These are phyloP conservation scores for Platysternon megacephalum DNA, from an alignment of 2,113 vertebrate genomes.

Conservation along the genomic window DNA sequence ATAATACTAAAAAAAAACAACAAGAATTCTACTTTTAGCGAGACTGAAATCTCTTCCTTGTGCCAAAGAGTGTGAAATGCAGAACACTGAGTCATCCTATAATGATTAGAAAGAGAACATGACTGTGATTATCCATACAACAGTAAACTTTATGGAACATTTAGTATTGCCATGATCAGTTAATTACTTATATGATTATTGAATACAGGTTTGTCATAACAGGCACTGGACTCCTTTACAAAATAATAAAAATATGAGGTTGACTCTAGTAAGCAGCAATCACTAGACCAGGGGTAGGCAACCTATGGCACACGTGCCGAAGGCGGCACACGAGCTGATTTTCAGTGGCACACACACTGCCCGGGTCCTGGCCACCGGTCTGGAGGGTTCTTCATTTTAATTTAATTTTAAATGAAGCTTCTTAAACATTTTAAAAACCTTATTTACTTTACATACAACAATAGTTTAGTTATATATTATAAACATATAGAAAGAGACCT, in stretches of 20 bases:
- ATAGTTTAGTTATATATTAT: too few relatives aligned
- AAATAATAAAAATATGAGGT: not conserved
- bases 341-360: too few relatives aligned
- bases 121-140: not conserved
- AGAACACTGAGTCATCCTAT: constrained; percentile 33
- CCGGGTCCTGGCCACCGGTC: too few relatives aligned
- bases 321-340: too few relatives aligned
- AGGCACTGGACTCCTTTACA: not conserved
- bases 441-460: too few relatives aligned
- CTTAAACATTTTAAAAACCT: too few relatives aligned
- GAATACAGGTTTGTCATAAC: not conserved
- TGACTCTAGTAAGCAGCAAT: not conserved
- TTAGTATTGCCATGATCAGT: not conserved
- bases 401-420: too few relatives aligned
- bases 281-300: too few relatives aligned
- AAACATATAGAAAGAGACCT: too few relatives aligned
- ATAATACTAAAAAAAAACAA: constrained; percentile 6
- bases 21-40: not conserved
- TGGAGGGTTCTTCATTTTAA: too few relatives aligned
- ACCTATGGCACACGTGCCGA: too few relatives aligned
- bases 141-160: not conserved
- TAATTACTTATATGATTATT: not conserved
- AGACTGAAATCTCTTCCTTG: not conserved
- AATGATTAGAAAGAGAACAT: not conserved
- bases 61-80: constrained; percentile 11